A percentile compares a stretch with the other conserved stretches of the same genome.
phyloP scores from a whole-genome alignment of 1,140 invertebrate species.

The Penaeus vannamei region DNA sequence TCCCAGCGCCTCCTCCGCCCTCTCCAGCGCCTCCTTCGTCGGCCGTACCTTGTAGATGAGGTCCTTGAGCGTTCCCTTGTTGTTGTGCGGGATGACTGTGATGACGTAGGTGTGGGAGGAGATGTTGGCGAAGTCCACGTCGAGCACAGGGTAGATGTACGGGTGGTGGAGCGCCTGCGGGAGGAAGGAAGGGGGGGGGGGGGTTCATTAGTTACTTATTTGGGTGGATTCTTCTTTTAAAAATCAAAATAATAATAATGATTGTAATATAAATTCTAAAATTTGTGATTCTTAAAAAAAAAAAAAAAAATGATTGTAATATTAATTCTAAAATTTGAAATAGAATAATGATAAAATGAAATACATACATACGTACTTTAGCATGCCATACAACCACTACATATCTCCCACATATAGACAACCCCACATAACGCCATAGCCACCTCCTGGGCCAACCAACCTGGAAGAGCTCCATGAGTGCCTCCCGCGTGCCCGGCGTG shows the following conservation, averaged over 20 bases:
- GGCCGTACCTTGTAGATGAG: constrained; percentile 84
- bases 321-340: too few relatives aligned
- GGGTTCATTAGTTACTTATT: not conserved
- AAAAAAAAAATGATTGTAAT: too few relatives aligned
- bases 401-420: too few relatives aligned
- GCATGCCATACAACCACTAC: too few relatives aligned
- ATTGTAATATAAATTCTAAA: not conserved
- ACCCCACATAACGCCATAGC: not conserved
- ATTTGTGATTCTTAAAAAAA: too few relatives aligned
- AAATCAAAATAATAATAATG: not conserved
- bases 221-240: not conserved
- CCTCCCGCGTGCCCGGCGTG: constrained; percentile 75
- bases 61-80: constrained; percentile 88
- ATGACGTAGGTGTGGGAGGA: constrained; percentile 67
- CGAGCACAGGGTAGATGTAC: constrained; percentile 90
- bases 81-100: constrained; percentile 85
- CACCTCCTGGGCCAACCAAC: not conserved
- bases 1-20: too few relatives aligned
- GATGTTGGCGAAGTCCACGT: constrained; percentile 79
- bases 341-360: too few relatives aligned
- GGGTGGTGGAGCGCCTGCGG: constrained; percentile 85
- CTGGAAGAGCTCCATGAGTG: constrained; percentile 85
- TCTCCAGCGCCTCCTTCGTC: too few relatives aligned
- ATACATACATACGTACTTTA: too few relatives aligned
- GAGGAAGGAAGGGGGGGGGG: not conserved